These are phyloP conservation scores for Montipora sp. DNA, from an alignment of 64 coral and sea anemone genomes.

Conservation along the genomic window DNA sequence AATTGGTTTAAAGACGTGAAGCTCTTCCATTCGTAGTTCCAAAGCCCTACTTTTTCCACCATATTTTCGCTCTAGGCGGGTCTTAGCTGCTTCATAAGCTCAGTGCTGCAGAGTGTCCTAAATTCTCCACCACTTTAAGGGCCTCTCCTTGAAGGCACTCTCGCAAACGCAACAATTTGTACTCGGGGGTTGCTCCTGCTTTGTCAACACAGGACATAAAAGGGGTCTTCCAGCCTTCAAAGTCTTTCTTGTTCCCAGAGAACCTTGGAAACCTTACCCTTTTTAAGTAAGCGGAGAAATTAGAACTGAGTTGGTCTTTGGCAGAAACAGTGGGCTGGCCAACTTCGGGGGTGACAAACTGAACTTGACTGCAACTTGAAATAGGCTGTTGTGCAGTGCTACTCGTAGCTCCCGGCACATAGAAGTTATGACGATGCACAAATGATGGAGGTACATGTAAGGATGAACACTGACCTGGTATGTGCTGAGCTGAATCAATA, in stretches of 20 bases:
- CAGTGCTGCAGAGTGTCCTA: neutral
- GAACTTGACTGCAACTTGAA: neutral
- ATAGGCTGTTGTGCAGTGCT: no score
- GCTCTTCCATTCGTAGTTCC: neutral
- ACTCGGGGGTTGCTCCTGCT: no score
- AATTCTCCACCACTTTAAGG: no score
- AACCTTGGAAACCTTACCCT: neutral
- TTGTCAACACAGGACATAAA: no score
- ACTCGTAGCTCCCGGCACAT: no score
- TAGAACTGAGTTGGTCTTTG: neutral
- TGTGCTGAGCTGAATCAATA: no score
- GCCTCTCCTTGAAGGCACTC: no score
- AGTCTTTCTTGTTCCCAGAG: neutral
- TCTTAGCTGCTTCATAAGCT: slow-evolving; percentile 57
- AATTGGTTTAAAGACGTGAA: neutral
- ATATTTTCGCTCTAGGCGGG: slow-evolving; percentile 3
- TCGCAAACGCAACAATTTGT: no score
- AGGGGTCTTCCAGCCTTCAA: no score
- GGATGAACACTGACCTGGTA: no score
- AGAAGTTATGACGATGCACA: neutral
- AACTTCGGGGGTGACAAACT: neutral
- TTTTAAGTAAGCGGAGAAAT: neutral
- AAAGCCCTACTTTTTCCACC: neutral
- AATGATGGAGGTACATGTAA: neutral
- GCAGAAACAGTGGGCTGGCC: neutral